Base-by-base conservation (phyloP, 1,140 invertebrate species). In the Pseudachorutes palmiensis region DNA sequence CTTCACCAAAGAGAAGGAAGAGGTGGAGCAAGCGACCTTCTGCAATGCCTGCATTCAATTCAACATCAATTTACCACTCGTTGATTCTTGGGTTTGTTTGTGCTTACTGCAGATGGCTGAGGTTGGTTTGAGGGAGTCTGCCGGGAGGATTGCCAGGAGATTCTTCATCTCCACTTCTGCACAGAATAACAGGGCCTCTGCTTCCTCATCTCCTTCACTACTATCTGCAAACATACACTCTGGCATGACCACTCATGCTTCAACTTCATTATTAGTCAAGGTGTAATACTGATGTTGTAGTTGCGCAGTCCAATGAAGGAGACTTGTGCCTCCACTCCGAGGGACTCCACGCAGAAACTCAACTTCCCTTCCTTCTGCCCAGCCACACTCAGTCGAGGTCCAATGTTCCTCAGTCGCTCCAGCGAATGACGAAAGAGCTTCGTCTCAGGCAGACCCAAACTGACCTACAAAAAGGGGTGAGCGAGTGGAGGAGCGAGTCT, bases 111-210 rank as follows among this genome's bases (percentile, higher is more conserved):
- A 86, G 68, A 82, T 81, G 2, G 85, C 82, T 68, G 75, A 77
- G 16, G 77, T 77, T 0, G 84, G 82, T 75, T 82, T 83, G 24
- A 86, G 75, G 57, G 81, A 78, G 60, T 86, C 83, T 74, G 84
- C 82, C 1, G 78, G 74, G 16, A 85, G 70, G 69, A 86, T 84
- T 68, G 80, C 82, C 14, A 81, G 74, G 65, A 86, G 80, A 67
- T 81, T 82, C 68, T 79, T 79, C n/a, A 85, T 80, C 67, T 84
- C 83, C 19, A 85, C 78, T 36, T 77, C 79, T 1, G 80, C 82
- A 29, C 79, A 78, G 19, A 79, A 72, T 72, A 75, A 69, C 75
- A 45, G 36, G 9, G 36, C 9, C 19, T 12, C 36, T 9, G 36
- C 36, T 12, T 12, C 9, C 9, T 45, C 36, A 19, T 45, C 36